Evolutionary conservation across 2,113 vertebrate genomes (phyloP), one percentile per base, ranked within the genome.

Genomic region (Corythoichthys intestinalis): DNA sequence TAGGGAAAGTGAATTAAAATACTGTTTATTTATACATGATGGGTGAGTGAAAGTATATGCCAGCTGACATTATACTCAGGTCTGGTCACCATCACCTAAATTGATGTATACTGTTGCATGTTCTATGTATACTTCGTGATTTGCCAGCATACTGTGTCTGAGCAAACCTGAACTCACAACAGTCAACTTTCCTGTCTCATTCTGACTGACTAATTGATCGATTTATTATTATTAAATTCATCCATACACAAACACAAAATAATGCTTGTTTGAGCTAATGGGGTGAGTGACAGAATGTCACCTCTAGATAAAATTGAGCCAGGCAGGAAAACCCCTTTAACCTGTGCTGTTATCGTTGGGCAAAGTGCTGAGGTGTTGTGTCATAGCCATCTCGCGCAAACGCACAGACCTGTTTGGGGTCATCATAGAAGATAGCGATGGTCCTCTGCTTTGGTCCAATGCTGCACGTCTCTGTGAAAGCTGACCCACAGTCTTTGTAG

Each of bases 401-500:
- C 73, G 68, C 13, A 92, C 94, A 94, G 90, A 98, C 97, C 95
- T 92, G 88, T 53, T 92, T 92, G 66, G 95, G 95, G 83, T 94
- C 93, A 90, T 99, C 95, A 0, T 98, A 99, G 87, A 94, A 98
- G 75, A 98, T 70, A 0, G 91, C 94, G 1, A 98, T 91, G 76
- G 92, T 91, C 61, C 69, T 92, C 63, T 97, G 93, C 71, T 92
- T 93, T 0, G 96, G 97, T 13, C 93, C 95, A 59, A 99, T 89
- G 78, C 96, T 98, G 93, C 94, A 95, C 87, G 90, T 93, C 6
- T 98, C 95, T 0, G 94, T 98, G 90, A 93, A 99, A 66, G 93
- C 90, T 64, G 89, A 86, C 38, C 96, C 96, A 0, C 91, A 91
- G 37, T 96, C 92, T 0, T 92, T 90, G 35, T 96, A 98, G 0